Base-by-base conservation (phyloP, 2,797 vertebrate species). In the Brachyrhaphis roseni region DNA sequence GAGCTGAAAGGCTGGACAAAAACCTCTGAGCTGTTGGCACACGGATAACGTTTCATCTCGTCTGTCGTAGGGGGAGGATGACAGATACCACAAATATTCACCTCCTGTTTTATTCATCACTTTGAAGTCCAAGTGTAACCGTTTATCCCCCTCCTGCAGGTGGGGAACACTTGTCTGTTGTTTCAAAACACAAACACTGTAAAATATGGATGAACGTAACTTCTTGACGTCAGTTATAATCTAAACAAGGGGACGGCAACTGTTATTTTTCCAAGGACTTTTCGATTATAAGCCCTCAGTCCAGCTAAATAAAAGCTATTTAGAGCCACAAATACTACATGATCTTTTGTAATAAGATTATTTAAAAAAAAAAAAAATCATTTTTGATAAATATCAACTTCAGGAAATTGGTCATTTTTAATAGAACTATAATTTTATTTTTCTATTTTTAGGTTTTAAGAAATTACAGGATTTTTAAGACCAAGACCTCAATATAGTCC, bases 1-100 rank as follows among this genome's bases (percentile, higher is more conserved):
- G 18, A 39, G 26, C 15, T 10, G 18, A 18, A 15, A 0, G 18
- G 77, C 80, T 76, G 74, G 74, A 82, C 85, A 91, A 91, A 88
- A 90, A 91, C 83, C 74, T 49, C 59, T 46, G 39, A 43, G n/a
- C 36, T 45, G 8, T 20, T 57, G 71, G 43, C n/a, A 31, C 12
- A 45, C 0, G 2, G 23, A 28, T 20, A 36, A 4, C 23, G 11
- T 53, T 23, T 36, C 51, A 34, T 23, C 72, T 74, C 28, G 16
- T 72, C n/a, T 20, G 8, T 28, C 6, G 13, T 10, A 20, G 70
- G 28, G 8, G 59, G 15, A 28, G 45, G n/a, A 49, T 31, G 45
- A 31, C 71, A 36, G 28, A 73, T 1, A 47, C 71, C 71, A 47
- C 71, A 51, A 51, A 49, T 34, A 36, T 5, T 49, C 15, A 51